Evolutionary conservation across 2,888 invertebrate species (phyloP).

Genomic region (Oligia fasciuncula): DNA sequence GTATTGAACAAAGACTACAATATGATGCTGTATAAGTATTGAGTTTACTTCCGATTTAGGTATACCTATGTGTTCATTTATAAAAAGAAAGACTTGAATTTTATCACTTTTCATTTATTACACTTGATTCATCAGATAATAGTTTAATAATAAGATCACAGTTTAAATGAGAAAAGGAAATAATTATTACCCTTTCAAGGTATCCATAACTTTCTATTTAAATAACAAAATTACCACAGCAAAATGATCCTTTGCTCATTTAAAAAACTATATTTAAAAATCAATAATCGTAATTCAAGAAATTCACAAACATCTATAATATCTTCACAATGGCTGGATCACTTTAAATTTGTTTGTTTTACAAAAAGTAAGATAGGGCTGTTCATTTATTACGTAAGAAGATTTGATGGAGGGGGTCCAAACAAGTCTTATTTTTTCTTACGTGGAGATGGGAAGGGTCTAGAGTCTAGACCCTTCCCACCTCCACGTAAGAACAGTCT

Average conservation of each 20-base stretch:
- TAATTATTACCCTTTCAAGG: slow-evolving; percentile 58
- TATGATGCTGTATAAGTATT: too few relatives aligned
- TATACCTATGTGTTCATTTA: neutral
- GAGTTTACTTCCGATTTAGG: neutral
- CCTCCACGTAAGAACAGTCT: too few relatives aligned
- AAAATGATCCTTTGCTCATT: slow-evolving; percentile 81
- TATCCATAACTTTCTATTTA: slow-evolving; percentile 55
- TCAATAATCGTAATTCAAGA: slow-evolving; percentile 48
- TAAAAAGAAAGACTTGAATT: slow-evolving; percentile 28
- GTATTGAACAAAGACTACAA: too few relatives aligned
- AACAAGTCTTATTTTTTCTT: too few relatives aligned
- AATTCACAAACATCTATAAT: slow-evolving; percentile 59
- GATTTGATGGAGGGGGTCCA: too few relatives aligned
- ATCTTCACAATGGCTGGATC: slow-evolving; percentile 31
- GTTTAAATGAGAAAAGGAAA: slow-evolving; percentile 83
- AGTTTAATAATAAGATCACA: slow-evolving; percentile 73
- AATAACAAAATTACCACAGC: slow-evolving; percentile 68
- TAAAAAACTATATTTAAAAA: slow-evolving; percentile 66
- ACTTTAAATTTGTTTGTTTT: slow-evolving; percentile 27
- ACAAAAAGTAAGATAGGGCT: slow-evolving; percentile 9
- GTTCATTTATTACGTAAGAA: too few relatives aligned
- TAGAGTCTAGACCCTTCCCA: too few relatives aligned
- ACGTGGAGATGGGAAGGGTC: too few relatives aligned
- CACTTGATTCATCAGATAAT: slow-evolving; percentile 74
- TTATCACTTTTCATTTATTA: slow-evolving; percentile 74